phyloP scores from a whole-genome alignment of 2,888 invertebrate genomes.

The Salpingus planirostris region DNA sequence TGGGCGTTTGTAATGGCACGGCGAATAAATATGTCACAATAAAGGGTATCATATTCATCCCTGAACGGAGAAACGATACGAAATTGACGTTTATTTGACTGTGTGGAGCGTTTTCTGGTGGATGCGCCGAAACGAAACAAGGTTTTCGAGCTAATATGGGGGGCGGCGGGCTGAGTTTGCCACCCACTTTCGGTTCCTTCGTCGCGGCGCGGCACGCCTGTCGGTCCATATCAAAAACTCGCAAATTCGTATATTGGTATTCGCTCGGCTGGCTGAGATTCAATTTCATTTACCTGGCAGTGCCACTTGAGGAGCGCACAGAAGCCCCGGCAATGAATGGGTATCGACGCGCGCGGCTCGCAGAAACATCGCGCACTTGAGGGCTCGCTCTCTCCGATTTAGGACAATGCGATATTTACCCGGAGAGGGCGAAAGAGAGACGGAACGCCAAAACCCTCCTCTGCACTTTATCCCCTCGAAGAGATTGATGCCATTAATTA shows the following conservation, averaged over 20 bases:
- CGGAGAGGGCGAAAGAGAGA: background rate
- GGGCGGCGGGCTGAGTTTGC: constrained; percentile 8
- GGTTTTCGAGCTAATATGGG: constrained; percentile 17
- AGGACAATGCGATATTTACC: constrained; percentile 12
- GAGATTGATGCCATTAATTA: constrained; percentile 19
- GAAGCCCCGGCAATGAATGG: constrained; percentile 11
- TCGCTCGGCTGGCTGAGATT: constrained; percentile 20
- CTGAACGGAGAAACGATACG: constrained; percentile 18
- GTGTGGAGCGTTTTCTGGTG: constrained; percentile 21
- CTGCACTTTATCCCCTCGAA: constrained; percentile 6
- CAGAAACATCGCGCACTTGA: constrained; percentile 10
- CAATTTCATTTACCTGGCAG: constrained; percentile 25
- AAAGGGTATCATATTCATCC: constrained; percentile 20
- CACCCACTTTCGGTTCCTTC: too few species aligned
- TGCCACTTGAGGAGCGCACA: constrained; percentile 14
- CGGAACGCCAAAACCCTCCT: background rate
- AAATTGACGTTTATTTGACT: constrained; percentile 27
- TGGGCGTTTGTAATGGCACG: constrained; percentile 4
- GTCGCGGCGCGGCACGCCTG: constrained; percentile 8
- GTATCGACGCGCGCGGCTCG: constrained; percentile 9
- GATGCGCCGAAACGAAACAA: constrained; percentile 22
- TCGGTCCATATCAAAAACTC: constrained; percentile 16
- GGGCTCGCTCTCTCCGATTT: constrained; percentile 5
- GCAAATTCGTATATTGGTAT: constrained; percentile 17
- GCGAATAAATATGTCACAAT: constrained; percentile 21